These are phyloP conservation scores for Zhuqinia jingwanae DNA, from an alignment of 2,888 invertebrate genomes.

Conservation along the genomic window DNA sequence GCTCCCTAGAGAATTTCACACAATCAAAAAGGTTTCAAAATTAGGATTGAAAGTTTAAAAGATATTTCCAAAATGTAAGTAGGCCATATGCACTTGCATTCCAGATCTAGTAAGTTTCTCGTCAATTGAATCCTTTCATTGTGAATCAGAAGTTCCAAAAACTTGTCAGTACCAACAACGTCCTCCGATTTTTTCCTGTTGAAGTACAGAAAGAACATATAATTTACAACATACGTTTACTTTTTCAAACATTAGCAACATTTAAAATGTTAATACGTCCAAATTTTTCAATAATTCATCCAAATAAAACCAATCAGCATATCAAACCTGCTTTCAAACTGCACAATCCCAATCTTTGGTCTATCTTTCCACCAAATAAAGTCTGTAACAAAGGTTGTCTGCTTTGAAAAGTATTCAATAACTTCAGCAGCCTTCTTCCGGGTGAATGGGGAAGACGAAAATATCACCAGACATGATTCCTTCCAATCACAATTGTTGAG, in stretches of 20 bases:
- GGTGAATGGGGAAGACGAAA: neutral
- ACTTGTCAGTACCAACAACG: neutral
- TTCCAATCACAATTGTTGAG: too few relatives aligned
- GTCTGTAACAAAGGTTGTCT: neutral
- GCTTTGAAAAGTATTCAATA: neutral
- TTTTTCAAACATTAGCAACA: too few relatives aligned
- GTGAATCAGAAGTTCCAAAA: too few relatives aligned
- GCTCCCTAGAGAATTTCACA: too few relatives aligned
- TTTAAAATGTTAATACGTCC: too few relatives aligned
- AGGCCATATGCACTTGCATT: too few relatives aligned
- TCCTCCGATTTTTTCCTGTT: neutral
- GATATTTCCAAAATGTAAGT: too few relatives aligned
- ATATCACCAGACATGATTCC: neutral
- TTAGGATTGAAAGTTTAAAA: too few relatives aligned
- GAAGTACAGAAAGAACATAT: neutral
- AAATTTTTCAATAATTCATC: too few relatives aligned
- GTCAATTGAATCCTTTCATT: neutral
- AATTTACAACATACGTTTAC: too few relatives aligned
- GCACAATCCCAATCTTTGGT: neutral
- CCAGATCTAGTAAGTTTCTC: neutral
- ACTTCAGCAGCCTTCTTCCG: neutral
- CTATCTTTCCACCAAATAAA: neutral
- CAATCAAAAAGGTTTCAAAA: too few relatives aligned
- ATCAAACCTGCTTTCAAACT: slow-evolving; percentile 33
- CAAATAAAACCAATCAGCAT: neutral